phyloP scores from a whole-genome alignment of 2,888 invertebrate genomes.

The Mongoloraphidia duomilia region DNA sequence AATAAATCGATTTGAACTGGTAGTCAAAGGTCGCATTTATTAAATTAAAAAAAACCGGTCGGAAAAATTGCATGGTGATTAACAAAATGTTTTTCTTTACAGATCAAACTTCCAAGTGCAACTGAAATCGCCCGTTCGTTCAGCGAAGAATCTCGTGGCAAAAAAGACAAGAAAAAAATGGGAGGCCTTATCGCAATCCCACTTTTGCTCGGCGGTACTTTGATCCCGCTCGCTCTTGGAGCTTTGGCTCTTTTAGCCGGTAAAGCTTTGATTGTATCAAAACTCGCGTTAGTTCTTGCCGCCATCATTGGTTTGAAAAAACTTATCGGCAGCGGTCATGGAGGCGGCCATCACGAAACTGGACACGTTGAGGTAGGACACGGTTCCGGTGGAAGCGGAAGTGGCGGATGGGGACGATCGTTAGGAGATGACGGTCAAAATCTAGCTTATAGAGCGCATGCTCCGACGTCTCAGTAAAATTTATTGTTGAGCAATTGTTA shows the following conservation, averaged over 20 bases:
- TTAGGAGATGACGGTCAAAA: slow-evolving; percentile 35
- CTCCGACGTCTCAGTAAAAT: slow-evolving; percentile 20
- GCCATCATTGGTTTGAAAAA: slow-evolving; percentile 78
- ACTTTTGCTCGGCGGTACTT: slow-evolving; percentile 61
- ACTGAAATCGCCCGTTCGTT: slow-evolving; percentile 47
- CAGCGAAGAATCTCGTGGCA: slow-evolving; percentile 44
- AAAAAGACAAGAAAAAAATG: slow-evolving; percentile 55
- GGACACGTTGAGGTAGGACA: slow-evolving; percentile 55
- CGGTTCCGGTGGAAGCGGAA: slow-evolving; percentile 45
- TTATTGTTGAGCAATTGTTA: neutral
- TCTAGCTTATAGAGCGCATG: slow-evolving; percentile 40
- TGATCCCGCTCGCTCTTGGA: slow-evolving; percentile 70
- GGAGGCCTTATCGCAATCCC: slow-evolving; percentile 65
- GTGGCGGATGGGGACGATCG: slow-evolving; percentile 60
- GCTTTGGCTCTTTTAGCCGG: slow-evolving; percentile 70
- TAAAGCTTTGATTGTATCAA: slow-evolving; percentile 73
- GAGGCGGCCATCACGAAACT: slow-evolving; percentile 41
- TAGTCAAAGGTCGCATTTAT: no score
- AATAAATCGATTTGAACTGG: neutral
- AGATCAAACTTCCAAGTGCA: slow-evolving; percentile 62
- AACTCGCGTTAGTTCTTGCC: slow-evolving; percentile 66
- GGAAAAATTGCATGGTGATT: neutral
- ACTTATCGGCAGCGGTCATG: slow-evolving; percentile 49
- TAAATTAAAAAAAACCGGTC: no score
- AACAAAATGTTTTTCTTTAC: slow-evolving; percentile 17